Evolutionary conservation across 2,888 invertebrate genomes (phyloP).

Genomic region (Hydrotaea diabolus): DNA sequence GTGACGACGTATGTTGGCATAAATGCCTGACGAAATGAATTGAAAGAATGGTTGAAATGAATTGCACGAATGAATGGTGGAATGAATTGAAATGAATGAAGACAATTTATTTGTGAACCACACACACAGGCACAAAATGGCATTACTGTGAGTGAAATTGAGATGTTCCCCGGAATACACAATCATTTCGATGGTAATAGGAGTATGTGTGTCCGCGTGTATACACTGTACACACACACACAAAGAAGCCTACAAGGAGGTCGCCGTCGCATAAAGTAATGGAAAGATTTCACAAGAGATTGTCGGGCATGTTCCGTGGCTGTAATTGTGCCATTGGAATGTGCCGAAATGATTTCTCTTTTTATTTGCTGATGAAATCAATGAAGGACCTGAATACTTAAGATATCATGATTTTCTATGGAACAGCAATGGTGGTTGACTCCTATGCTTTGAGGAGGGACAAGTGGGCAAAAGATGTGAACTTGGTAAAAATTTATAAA

Average conservation of each 20-base stretch:
- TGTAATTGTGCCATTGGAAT: not conserved
- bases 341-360: not conserved
- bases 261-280: not conserved
- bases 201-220: not conserved
- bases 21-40: not conserved
- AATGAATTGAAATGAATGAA: conserved; percentile 19
- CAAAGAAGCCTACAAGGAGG: not conserved
- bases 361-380: not conserved
- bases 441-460: too few relatives aligned
- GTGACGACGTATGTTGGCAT: not conserved
- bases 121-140: not conserved
- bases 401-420: too few relatives aligned
- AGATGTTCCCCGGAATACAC: not conserved
- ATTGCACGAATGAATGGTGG: not conserved
- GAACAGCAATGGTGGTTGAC: too few relatives aligned
- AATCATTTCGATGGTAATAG: not conserved
- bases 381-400: too few relatives aligned
- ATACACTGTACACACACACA: not conserved
- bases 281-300: not conserved
- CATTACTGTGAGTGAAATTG: not conserved
- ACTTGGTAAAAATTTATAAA: too few relatives aligned
- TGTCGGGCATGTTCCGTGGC: too few relatives aligned
- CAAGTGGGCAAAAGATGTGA: too few relatives aligned
- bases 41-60: conserved; percentile 5
- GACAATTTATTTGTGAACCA: conserved; percentile 17